Evolutionary conservation across 2,113 vertebrate genomes (phyloP).

Genomic region (Notothenia rossii): DNA sequence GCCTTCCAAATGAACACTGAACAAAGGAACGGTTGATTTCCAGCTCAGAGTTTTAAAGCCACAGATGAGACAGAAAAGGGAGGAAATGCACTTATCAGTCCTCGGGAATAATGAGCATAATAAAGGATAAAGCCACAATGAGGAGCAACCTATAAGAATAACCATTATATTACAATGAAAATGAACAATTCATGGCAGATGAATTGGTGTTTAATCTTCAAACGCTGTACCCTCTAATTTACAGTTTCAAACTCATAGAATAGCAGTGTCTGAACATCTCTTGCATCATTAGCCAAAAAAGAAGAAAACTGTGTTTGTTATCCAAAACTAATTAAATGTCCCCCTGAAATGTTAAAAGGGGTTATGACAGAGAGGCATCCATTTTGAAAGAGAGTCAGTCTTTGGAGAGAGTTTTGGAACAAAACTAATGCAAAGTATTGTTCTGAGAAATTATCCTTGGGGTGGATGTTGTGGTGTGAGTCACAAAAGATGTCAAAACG

Average conservation of each 20-base stretch:
- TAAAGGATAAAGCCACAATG: conserved; percentile 47
- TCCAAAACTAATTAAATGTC: conserved; percentile 35
- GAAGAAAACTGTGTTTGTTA: conserved; percentile 25
- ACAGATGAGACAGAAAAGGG: conserved; percentile 44
- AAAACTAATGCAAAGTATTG: conserved; percentile 33
- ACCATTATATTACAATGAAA: conserved; percentile 45
- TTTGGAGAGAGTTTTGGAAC: conserved; percentile 30
- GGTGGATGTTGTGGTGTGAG: conserved; percentile 14
- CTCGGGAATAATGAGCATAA: conserved; percentile 60
- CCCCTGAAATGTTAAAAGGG: not conserved
- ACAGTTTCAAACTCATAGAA: conserved; percentile 60
- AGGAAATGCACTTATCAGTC: conserved; percentile 58
- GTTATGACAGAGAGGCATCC: not conserved
- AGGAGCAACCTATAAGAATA: conserved; percentile 55
- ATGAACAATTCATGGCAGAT: conserved; percentile 49
- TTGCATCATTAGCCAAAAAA: conserved; percentile 54
- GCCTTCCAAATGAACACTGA: conserved; percentile 70
- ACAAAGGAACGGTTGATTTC: conserved; percentile 73
- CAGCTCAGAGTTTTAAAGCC: conserved; percentile 63
- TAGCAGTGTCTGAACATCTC: conserved; percentile 56
- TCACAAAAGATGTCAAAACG: conserved; percentile 30
- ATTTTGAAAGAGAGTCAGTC: conserved; percentile 4
- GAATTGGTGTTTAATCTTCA: conserved; percentile 72
- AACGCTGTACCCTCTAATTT: conserved; percentile 61
- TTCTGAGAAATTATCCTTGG: conserved; percentile 25